These are phyloP conservation scores for Leptinotarsa juncta DNA, from an alignment of 2,888 invertebrate genomes.

Conservation along the genomic window DNA sequence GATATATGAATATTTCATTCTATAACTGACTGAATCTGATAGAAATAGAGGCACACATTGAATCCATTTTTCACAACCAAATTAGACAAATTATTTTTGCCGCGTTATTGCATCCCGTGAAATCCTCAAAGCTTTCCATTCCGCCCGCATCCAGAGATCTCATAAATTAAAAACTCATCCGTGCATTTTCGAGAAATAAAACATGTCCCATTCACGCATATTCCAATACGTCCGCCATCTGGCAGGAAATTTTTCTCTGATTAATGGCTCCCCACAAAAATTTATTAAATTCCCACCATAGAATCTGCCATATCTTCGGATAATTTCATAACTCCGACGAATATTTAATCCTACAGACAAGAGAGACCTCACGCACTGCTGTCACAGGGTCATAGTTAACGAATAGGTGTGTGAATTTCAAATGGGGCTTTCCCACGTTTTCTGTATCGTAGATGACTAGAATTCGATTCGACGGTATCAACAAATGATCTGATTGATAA, in stretches of 20 bases:
- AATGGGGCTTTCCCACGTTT: not conserved
- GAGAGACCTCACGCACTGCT: slow-evolving; percentile 32
- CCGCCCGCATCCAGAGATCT: not conserved
- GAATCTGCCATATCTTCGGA: slow-evolving; percentile 17
- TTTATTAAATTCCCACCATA: slow-evolving; percentile 21
- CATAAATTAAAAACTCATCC: slow-evolving; percentile 17
- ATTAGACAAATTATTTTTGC: not conserved
- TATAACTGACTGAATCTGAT: not conserved
- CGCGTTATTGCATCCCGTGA: slow-evolving; percentile 1
- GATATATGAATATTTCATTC: too few relatives aligned
- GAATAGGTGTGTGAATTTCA: slow-evolving; percentile 7
- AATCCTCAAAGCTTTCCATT: not conserved
- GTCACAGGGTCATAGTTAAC: slow-evolving; percentile 26
- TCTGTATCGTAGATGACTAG: not conserved
- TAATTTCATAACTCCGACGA: slow-evolving; percentile 28
- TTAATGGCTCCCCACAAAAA: slow-evolving; percentile 17
- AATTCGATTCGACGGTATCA: not conserved
- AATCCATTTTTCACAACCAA: not conserved
- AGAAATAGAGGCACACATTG: not conserved
- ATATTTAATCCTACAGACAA: slow-evolving; percentile 29
- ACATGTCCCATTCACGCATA: slow-evolving; percentile 16
- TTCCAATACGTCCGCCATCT: slow-evolving; percentile 14
- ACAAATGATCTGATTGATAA: too few relatives aligned
- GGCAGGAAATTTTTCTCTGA: slow-evolving; percentile 18
- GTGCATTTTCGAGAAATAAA: slow-evolving; percentile 13